Conservation (phyloP, 2,888 invertebrate species). For the Conus canariensis region DNA sequence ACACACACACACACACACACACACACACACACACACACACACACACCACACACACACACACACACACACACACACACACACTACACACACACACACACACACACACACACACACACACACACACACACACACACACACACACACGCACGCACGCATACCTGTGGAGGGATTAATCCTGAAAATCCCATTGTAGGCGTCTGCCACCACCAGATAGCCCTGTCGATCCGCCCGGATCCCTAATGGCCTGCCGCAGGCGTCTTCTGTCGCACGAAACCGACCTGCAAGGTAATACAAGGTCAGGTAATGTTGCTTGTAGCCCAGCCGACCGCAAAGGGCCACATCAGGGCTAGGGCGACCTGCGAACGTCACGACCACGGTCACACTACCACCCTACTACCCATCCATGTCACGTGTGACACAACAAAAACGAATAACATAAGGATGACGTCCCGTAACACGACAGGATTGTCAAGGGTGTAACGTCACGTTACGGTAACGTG, state of each 20-base stretch:
- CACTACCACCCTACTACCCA: no score
- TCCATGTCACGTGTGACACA: no score
- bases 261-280: slow-evolving; percentile 79
- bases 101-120: slow-evolving; percentile 6
- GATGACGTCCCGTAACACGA: no score
- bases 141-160: background rate
- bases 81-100: slow-evolving; percentile 6
- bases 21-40: slow-evolving; percentile 1
- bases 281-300: background rate
- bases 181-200: slow-evolving; percentile 93
- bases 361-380: no score
- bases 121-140: background rate
- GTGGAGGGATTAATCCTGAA: slow-evolving; percentile 84
- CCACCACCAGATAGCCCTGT: slow-evolving; percentile 81
- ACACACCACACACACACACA: background rate
- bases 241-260: slow-evolving; percentile 93
- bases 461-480: no score
- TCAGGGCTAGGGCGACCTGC: no score
- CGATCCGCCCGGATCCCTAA: slow-evolving; percentile 91
- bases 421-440: no score
- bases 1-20: background rate
- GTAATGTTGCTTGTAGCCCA: no score
- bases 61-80: background rate
- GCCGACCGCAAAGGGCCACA: no score
- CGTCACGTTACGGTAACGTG: no score